Conservation (phyloP, 2,113 vertebrate genomes). For the Carollia perspicillata region DNA sequence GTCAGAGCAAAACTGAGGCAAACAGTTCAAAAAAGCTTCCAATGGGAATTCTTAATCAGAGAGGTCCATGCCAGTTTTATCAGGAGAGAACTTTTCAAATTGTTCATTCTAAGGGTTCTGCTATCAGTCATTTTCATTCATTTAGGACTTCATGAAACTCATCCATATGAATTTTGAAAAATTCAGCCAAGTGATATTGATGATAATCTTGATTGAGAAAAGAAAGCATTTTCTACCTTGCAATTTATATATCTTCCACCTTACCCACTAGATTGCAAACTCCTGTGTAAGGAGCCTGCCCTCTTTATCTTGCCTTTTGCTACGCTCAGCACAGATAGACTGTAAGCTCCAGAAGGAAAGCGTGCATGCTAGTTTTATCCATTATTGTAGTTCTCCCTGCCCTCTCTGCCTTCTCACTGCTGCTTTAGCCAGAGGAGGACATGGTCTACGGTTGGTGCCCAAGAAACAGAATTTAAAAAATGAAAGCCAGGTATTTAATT, state of each 20-base stretch:
- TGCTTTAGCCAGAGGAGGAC: neutral
- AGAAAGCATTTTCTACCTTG: neutral
- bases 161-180: conserved; percentile 6
- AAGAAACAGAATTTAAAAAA: conserved; percentile 26
- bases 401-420: neutral
- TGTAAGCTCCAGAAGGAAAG: neutral
- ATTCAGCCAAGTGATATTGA: neutral
- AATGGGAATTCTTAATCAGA: neutral
- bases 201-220: neutral
- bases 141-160: neutral
- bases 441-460: neutral
- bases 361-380: neutral
- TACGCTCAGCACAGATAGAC: neutral
- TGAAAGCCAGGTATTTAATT: neutral
- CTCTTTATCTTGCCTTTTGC: neutral
- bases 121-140: neutral
- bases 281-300: neutral
- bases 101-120: neutral
- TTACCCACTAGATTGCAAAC: neutral
- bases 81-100: neutral
- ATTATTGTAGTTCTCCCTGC: neutral
- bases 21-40: neutral
- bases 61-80: neutral
- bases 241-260: neutral
- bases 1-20: neutral